These are phyloP conservation scores for Rhodeus uyekii DNA, from an alignment of 2,797 vertebrate genomes.

Conservation along the genomic window DNA sequence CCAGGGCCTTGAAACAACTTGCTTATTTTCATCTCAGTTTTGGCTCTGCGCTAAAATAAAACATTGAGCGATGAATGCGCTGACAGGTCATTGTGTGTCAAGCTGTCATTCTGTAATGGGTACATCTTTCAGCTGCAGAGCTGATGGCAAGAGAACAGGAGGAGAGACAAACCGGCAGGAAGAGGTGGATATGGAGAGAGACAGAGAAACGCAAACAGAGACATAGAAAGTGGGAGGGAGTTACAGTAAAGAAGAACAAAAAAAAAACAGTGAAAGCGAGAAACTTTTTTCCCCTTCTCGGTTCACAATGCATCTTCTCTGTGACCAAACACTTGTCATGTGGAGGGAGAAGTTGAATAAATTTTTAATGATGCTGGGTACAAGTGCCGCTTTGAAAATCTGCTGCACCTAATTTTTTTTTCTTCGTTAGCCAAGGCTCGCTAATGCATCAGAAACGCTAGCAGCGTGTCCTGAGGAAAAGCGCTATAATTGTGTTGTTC, in stretches of 20 bases:
- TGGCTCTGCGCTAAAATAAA: slow-evolving; percentile 89
- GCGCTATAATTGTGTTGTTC: slow-evolving; percentile 88
- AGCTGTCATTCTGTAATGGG: slow-evolving; percentile 91
- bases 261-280: slow-evolving; percentile 57
- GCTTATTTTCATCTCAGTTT: slow-evolving; percentile 88
- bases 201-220: slow-evolving; percentile 57
- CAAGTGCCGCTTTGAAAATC: slow-evolving; percentile 94
- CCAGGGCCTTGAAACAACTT: slow-evolving; percentile 92
- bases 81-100: slow-evolving; percentile 92
- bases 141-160: slow-evolving; percentile 77
- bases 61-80: slow-evolving; percentile 89
- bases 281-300: slow-evolving; percentile 71
- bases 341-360: slow-evolving; percentile 89
- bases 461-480: slow-evolving; percentile 90
- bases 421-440: slow-evolving; percentile 90
- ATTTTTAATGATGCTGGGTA: slow-evolving; percentile 97
- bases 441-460: slow-evolving; percentile 92
- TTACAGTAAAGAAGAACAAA: slow-evolving; percentile 35
- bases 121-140: slow-evolving; percentile 91
- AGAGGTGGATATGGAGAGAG: slow-evolving; percentile 56
- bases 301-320: slow-evolving; percentile 84
- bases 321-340: slow-evolving; percentile 90
- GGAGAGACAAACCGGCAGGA: slow-evolving; percentile 66
- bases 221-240: slow-evolving; percentile 42
- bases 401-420: slow-evolving; percentile 90